phyloP scores from a whole-genome alignment of 2,797 vertebrate genomes.

The Chelidonichthys spinosus region DNA sequence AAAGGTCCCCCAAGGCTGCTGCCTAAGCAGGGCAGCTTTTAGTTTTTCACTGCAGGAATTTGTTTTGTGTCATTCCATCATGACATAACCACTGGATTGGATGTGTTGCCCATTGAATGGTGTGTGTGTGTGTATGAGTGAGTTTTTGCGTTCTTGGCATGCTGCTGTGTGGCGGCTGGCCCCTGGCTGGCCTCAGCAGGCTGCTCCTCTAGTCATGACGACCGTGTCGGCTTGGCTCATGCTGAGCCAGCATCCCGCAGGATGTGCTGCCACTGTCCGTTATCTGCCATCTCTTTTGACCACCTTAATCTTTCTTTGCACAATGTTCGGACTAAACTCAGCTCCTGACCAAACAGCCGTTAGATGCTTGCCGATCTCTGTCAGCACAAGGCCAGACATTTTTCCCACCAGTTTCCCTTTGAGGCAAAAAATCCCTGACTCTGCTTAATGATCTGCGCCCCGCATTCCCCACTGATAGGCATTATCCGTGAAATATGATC shows the following conservation, averaged over 20 bases:
- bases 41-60: slow-evolving; percentile 9
- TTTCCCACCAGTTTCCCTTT: slow-evolving; percentile 41
- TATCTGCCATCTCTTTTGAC: slow-evolving; percentile 45
- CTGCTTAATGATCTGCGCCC: slow-evolving; percentile 39
- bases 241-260: slow-evolving; percentile 63
- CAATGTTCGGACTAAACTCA: slow-evolving; percentile 32
- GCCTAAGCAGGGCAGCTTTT: slow-evolving; percentile 42
- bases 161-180: slow-evolving; percentile 30
- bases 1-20: slow-evolving; percentile 59
- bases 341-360: slow-evolving; percentile 26
- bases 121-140: neutral
- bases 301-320: slow-evolving; percentile 59
- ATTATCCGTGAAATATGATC: slow-evolving; percentile 43
- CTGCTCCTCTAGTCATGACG: slow-evolving; percentile 37
- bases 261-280: slow-evolving; percentile 37
- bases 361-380: slow-evolving; percentile 30
- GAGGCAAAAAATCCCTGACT: slow-evolving; percentile 48
- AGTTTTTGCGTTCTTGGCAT: slow-evolving; percentile 25
- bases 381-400: slow-evolving; percentile 39
- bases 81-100: slow-evolving; percentile 24
- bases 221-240: slow-evolving; percentile 45
- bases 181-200: slow-evolving; percentile 46
- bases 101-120: slow-evolving; percentile 6
- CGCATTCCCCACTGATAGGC: slow-evolving; percentile 43
- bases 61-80: slow-evolving; percentile 13